Evolutionary conservation across 2,113 vertebrate species (phyloP), one percentile per base, ranked within the genome.

Genomic region (Cervus canadensis): DNA sequence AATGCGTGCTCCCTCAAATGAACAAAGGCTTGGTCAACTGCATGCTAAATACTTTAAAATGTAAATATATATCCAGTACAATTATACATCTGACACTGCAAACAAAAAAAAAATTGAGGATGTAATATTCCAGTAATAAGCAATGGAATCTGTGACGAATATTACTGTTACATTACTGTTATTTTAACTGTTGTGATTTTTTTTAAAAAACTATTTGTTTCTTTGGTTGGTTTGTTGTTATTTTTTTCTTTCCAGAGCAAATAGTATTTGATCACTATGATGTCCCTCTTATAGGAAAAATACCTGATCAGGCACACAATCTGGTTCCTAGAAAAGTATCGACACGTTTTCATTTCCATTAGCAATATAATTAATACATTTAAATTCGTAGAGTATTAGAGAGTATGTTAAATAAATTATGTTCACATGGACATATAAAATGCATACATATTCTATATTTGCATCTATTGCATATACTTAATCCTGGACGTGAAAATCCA

Each of bases 21-120:
- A 97, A 97, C 98, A 97, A 96, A 98, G 94, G 43, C 71, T 78
- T 95, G 62, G 79, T 95, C 91, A 91, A 84, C 28, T 71, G 54
- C 83, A 85, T 64, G 64, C 52, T 93, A 97, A 79, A 93, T 96
- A 87, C 45, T 87, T 95, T 93, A 92, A 94, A 95, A 94, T 85
- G 89, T 28, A 93, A 87, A 96, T 67, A 74, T 64, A 93, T 92
- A 82, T 87, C 17, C 45, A 96, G 71, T 54, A 87, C 82, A 93
- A 84, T 5, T 84, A 16, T 60, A 59, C 2, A 56, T 52, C 40
- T 76, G 25, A 83, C 45, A 93, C 30, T 82, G 23, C 33, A 96
- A 95, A 96, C 6, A 85, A 86, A 95, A 87, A 91, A 91, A 57
- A 67, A 96, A 57, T 60, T 64, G 9, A 81, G 7, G 13, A 67